phyloP scores from a whole-genome alignment of 2,888 invertebrate species.

The Oxystoma pomonae region DNA sequence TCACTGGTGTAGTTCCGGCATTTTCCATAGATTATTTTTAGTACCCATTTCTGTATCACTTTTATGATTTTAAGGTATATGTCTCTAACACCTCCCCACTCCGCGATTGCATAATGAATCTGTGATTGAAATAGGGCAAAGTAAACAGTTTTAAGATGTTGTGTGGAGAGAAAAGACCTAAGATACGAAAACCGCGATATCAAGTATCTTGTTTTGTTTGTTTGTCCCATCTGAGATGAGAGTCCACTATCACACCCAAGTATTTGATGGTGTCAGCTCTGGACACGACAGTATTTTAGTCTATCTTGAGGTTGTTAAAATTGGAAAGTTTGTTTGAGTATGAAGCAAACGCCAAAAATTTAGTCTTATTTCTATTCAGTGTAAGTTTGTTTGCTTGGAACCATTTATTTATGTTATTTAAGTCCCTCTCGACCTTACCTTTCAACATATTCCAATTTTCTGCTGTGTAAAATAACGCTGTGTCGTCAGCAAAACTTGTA shows the following conservation, averaged over 20 bases:
- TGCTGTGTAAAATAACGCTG: too few species aligned
- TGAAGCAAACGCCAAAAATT: too few species aligned
- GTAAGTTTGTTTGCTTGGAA: too few species aligned
- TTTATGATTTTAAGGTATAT: constrained; percentile 10
- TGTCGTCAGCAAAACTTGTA: too few species aligned
- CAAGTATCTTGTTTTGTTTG: constrained; percentile 10
- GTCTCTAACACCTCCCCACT: constrained; percentile 6
- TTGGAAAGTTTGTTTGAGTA: too few species aligned
- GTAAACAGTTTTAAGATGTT: constrained; percentile 11
- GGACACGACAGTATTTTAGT: too few species aligned
- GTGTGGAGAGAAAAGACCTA: constrained; percentile 8
- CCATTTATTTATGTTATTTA: too few species aligned
- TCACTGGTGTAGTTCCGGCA: background rate
- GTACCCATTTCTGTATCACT: constrained; percentile 6
- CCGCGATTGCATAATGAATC: constrained; percentile 11
- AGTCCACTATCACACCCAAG: constrained; percentile 9
- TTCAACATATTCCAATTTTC: constrained; percentile 8
- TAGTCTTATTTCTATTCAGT: too few species aligned
- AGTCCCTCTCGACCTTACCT: constrained; percentile 3
- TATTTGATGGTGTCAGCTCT: constrained; percentile 9
- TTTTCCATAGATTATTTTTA: constrained; percentile 9
- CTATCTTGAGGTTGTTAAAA: too few species aligned
- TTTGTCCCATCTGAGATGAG: constrained; percentile 12
- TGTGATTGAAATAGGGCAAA: constrained; percentile 14
- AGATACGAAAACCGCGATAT: constrained; percentile 9